A percentile compares a stretch with the other conserved stretches of the same genome.
Evolutionary conservation across 2,888 invertebrate species (phyloP).

Genomic region (Julus scanicus): DNA sequence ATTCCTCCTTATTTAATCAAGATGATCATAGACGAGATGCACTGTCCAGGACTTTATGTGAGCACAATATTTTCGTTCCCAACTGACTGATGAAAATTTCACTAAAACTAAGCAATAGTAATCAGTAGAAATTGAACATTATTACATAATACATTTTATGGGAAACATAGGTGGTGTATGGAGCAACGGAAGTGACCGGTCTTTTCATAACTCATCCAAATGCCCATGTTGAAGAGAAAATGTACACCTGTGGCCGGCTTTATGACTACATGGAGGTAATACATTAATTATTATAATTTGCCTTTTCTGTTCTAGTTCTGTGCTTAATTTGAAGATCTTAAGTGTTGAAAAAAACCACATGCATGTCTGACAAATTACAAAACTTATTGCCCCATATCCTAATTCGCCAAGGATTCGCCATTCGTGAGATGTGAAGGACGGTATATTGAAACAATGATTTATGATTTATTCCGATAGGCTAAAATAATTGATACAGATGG

Average conservation of each 20-base stretch:
- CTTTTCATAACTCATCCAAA: neutral
- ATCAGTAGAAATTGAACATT: too few relatives aligned
- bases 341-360: too few relatives aligned
- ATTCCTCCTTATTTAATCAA: conserved; percentile 15
- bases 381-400: too few relatives aligned
- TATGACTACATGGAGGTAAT: conserved; percentile 21
- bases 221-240: neutral
- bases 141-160: too few relatives aligned
- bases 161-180: neutral
- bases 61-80: neutral
- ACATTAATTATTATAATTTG: too few relatives aligned
- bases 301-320: too few relatives aligned
- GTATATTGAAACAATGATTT: neutral
- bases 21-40: neutral
- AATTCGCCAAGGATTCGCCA: too few relatives aligned
- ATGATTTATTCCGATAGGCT: conserved; percentile 2
- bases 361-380: too few relatives aligned
- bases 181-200: conserved; percentile 4
- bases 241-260: neutral
- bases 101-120: too few relatives aligned
- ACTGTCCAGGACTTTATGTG: conserved; percentile 28
- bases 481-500: conserved; percentile 56
- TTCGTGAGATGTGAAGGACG: too few relatives aligned
- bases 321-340: too few relatives aligned
- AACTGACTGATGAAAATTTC: too few relatives aligned